These are phyloP conservation scores for Didymodactylos carnosus DNA, from an alignment of 2,888 invertebrate species.

Conservation along the genomic window DNA sequence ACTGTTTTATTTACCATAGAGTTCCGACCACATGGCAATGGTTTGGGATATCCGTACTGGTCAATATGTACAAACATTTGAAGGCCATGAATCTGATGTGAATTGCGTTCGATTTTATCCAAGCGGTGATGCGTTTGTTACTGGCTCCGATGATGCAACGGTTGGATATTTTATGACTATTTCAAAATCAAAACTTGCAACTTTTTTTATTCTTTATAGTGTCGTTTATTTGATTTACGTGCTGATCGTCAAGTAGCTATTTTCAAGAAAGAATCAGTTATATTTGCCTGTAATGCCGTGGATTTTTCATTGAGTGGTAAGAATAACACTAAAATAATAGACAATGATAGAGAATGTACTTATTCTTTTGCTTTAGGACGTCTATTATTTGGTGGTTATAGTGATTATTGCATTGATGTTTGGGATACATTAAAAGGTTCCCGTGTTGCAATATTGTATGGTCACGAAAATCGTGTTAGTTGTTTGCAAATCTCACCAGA, in stretches of 20 bases:
- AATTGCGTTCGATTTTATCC: constrained; percentile 95
- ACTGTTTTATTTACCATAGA: constrained; percentile 37
- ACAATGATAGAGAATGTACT: neutral
- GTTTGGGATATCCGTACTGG: constrained; percentile 98
- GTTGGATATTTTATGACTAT: no score
- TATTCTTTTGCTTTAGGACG: constrained; percentile 45
- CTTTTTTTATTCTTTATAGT: constrained; percentile 34
- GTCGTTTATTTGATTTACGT: constrained; percentile 83
- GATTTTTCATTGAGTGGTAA: constrained; percentile 81
- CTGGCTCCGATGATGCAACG: constrained; percentile 88
- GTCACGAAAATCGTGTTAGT: constrained; percentile 79
- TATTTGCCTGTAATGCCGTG: constrained; percentile 90
- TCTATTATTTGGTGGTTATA: constrained; percentile 86
- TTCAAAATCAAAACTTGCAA: no score
- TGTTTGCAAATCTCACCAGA: constrained; percentile 68
- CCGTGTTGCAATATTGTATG: constrained; percentile 68
- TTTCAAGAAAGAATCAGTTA: constrained; percentile 82
- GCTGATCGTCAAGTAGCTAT: constrained; percentile 91
- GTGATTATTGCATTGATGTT: constrained; percentile 90
- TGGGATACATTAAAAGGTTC: constrained; percentile 92
- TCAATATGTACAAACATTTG: constrained; percentile 90
- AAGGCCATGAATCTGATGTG: constrained; percentile 92
- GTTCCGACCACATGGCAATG: constrained; percentile 85
- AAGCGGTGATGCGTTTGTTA: constrained; percentile 90
- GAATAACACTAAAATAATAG: neutral